Evolutionary conservation across 2,888 invertebrate species (phyloP).

Genomic region (Meghimatium bilineatum): DNA sequence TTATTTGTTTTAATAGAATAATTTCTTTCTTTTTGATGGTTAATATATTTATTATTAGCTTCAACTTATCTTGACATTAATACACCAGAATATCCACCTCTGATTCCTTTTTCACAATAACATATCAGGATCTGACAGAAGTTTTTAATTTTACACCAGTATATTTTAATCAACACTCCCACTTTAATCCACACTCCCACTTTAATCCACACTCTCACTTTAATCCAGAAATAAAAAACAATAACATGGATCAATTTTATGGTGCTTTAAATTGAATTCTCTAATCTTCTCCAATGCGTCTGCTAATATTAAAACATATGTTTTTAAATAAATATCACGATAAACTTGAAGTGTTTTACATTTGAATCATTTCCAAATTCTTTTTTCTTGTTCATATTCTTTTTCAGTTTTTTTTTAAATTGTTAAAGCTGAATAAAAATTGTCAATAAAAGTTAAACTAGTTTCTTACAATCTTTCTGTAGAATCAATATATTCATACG

Average conservation of each 20-base stretch:
- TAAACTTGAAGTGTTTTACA: slow-evolving; percentile 24
- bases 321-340: slow-evolving; percentile 9
- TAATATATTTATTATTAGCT: no score
- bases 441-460: slow-evolving; percentile 10
- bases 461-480: slow-evolving; percentile 18
- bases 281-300: slow-evolving; percentile 32
- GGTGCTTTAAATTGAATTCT: slow-evolving; percentile 3
- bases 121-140: neutral
- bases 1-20: no score
- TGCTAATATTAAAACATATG: slow-evolving; percentile 13
- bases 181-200: slow-evolving; percentile 22
- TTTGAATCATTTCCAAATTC: neutral
- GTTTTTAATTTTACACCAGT: slow-evolving; percentile 15
- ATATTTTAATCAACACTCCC: slow-evolving; percentile 28
- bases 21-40: no score
- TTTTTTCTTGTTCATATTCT: slow-evolving; percentile 20
- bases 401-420: neutral
- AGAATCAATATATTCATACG: slow-evolving; percentile 24
- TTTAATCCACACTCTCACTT: slow-evolving; percentile 26
- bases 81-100: slow-evolving; percentile 14
- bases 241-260: slow-evolving; percentile 26
- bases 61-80: slow-evolving; percentile 11
- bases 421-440: slow-evolving; percentile 22
- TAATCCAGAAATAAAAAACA: slow-evolving; percentile 21
- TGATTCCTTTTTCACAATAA: slow-evolving; percentile 11